Percentiles rank a stretch among this genome's conserved stretches.
Conservation (phyloP, 2,888 invertebrate genomes). For the Pecten maximus region DNA sequence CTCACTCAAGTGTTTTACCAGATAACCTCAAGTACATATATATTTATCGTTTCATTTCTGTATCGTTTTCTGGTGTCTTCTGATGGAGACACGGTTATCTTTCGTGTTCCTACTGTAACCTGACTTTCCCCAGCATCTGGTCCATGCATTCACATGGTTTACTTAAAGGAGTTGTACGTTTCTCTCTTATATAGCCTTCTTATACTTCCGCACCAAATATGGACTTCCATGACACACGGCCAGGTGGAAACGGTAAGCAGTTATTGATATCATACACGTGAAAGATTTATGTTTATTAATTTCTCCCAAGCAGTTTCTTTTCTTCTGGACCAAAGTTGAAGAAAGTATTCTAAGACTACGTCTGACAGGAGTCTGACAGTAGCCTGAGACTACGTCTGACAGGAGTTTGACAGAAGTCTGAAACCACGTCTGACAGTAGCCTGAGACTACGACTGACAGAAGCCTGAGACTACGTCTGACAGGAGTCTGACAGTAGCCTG, state of each 20-base stretch:
- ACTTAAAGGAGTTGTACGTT: not conserved
- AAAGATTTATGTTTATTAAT: too few relatives aligned
- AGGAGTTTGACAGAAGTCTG: too few relatives aligned
- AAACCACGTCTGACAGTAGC: too few relatives aligned
- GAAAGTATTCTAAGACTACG: too few relatives aligned
- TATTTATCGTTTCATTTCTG: not conserved
- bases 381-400: too few relatives aligned
- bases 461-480: too few relatives aligned
- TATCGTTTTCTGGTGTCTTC: not conserved
- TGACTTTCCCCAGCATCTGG: not conserved
- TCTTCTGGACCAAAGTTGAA: too few relatives aligned
- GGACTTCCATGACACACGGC: not conserved
- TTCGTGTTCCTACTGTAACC: not conserved
- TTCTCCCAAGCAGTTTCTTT: too few relatives aligned
- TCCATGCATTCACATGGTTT: not conserved
- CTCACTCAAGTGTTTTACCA: not conserved
- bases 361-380: too few relatives aligned
- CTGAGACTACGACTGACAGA: too few relatives aligned
- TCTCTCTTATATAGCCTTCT: not conserved
- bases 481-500: too few relatives aligned
- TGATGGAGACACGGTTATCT: not conserved
- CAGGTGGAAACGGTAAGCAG: not conserved
- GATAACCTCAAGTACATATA: not conserved
- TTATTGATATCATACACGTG: not conserved
- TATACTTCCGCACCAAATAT: not conserved